Evolutionary conservation across 2,888 invertebrate genomes (phyloP), one percentile per base, ranked within the genome.

Genomic region (Drosophila austrosaltans): DNA sequence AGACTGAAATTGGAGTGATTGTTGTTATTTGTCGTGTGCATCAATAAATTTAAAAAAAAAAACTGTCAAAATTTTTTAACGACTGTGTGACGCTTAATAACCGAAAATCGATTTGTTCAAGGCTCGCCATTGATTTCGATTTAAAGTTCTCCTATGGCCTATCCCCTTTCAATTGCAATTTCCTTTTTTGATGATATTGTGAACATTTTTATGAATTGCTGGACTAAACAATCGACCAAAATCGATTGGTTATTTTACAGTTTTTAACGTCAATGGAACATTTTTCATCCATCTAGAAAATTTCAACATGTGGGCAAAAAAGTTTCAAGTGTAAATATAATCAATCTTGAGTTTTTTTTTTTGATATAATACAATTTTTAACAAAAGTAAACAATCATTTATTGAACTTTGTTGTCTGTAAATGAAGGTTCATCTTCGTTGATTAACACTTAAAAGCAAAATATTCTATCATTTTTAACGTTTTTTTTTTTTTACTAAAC

Each of bases 31-130:
- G 88, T 80, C 86, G 86, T 60, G 85, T 78, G 88, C 72, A 78
- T 87, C 87, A 89, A 85, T 85, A 85, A 85, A 85, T 85, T 85
- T 85, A 72, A 75, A 84, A 87, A 42, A 42, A 10, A 20, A 85
- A 87, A 71, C 78, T 85, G 84, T 87, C 84, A 82, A 85, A 85
- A 85, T 76, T 87, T 87, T 89, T 87, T 89, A 85, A 85, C 89
- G 84, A 87, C 70, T 89, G 82, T 89, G 89, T 78, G 85, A 88
- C 84, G 87, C 74, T 70, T 87, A 83, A 88, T 85, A 87, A 72
- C 77, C 64, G 69, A 72, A 73, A 87, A 85, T 85, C 89, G 82
- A 89, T 87, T 85, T 69, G 71, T 67, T 75, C 72, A 62, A 74
- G 72, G 58, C 72, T 57, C 53, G n/a, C 68, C 12, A 63, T 62